Conservation (phyloP, 2,797 vertebrate genomes). For the Trachurus trachurus region DNA sequence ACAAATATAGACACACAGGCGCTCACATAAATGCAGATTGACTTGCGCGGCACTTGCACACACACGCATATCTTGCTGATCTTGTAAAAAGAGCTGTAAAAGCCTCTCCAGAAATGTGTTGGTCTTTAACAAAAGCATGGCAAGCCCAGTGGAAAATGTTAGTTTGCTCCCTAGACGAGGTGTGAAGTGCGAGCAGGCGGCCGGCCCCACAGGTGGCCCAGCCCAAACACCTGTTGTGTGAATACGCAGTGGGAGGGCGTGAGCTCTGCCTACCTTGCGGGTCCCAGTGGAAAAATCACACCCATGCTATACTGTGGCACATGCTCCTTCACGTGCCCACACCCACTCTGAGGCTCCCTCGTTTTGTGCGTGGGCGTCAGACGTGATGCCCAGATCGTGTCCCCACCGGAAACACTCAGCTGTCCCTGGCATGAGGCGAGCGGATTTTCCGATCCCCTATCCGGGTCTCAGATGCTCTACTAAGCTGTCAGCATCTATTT, state of each 20-base stretch:
- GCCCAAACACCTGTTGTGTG: slow-evolving; percentile 88
- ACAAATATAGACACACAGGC: slow-evolving; percentile 77
- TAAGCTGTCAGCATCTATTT: slow-evolving; percentile 87
- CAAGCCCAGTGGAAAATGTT: slow-evolving; percentile 87
- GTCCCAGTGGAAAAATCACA: slow-evolving; percentile 75
- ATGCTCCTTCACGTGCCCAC: slow-evolving; percentile 58
- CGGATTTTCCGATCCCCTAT: slow-evolving; percentile 88
- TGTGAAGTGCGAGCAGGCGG: slow-evolving; percentile 84
- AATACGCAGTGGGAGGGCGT: slow-evolving; percentile 81
- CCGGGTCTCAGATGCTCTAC: slow-evolving; percentile 86
- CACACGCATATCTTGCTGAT: slow-evolving; percentile 70
- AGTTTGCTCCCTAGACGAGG: slow-evolving; percentile 82
- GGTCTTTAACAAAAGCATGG: slow-evolving; percentile 83
- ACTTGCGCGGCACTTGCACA: slow-evolving; percentile 66
- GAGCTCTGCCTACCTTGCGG: slow-evolving; percentile 76
- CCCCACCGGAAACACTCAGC: slow-evolving; percentile 81
- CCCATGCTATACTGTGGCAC: slow-evolving; percentile 64
- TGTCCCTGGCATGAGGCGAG: slow-evolving; percentile 77
- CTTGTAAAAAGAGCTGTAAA: slow-evolving; percentile 82
- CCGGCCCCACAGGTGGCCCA: slow-evolving; percentile 84
- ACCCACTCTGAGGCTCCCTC: slow-evolving; percentile 54
- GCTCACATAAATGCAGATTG: slow-evolving; percentile 74
- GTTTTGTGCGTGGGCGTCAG: slow-evolving; percentile 77
- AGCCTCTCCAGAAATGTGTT: slow-evolving; percentile 78
- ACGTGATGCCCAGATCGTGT: slow-evolving; percentile 81